Percentiles rank a stretch among this genome's conserved stretches.
Evolutionary conservation across 2,797 vertebrate species (phyloP).

Genomic region (Peromyscus eremicus): DNA sequence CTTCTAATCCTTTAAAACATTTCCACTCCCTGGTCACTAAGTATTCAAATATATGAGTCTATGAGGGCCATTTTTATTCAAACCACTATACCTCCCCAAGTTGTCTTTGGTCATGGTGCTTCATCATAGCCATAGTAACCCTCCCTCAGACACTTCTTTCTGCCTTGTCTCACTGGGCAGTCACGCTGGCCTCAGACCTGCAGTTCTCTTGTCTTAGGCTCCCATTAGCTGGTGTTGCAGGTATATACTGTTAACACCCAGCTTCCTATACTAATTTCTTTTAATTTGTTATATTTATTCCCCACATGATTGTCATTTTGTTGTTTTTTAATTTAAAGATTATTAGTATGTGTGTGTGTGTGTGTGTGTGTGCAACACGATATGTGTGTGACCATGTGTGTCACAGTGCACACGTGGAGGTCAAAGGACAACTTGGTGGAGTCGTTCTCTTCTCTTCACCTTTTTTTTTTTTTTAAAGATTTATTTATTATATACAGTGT

Average conservation of each 20-base stretch:
- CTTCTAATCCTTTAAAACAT: background rate
- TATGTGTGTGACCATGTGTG: background rate
- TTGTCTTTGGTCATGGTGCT: background rate
- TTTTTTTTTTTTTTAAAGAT: too few species aligned
- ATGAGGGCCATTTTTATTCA: background rate
- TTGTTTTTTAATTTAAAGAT: background rate
- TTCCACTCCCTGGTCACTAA: background rate
- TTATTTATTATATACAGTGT: too few species aligned
- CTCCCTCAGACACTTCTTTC: too few species aligned
- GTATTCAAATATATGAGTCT: background rate
- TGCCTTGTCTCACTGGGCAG: background rate
- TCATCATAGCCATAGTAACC: background rate
- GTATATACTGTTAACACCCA: background rate
- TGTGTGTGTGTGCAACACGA: background rate
- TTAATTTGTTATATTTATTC: background rate
- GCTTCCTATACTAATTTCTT: background rate
- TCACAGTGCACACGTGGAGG: background rate
- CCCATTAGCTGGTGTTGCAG: background rate
- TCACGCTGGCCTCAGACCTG: background rate
- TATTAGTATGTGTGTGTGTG: background rate
- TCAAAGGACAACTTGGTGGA: background rate
- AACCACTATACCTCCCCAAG: background rate
- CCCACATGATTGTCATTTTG: background rate
- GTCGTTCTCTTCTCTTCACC: background rate
- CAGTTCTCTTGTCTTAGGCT: background rate